A percentile compares a stretch with the other conserved stretches of the same genome.
Conservation (phyloP, 1,140 invertebrate species). For the Drosophila pachea region DNA sequence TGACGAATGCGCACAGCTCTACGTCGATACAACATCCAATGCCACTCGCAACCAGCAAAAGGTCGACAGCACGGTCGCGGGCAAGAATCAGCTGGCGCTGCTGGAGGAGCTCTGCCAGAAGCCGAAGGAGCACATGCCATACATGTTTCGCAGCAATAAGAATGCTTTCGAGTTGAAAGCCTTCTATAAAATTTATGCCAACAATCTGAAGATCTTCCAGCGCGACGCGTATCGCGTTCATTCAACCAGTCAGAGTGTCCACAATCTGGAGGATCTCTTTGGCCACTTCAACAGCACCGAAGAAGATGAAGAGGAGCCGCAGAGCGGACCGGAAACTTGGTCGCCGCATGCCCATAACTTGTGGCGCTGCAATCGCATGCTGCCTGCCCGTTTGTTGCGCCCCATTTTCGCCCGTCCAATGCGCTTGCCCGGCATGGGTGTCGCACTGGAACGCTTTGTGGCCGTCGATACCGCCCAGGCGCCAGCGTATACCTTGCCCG, state of each 20-base stretch:
- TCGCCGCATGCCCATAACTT: constrained; percentile 60
- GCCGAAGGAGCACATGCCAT: constrained; percentile 50
- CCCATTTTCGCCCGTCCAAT: constrained; percentile 83
- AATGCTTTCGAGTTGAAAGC: constrained; percentile 73
- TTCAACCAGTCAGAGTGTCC: constrained; percentile 79
- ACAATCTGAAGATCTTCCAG: constrained; percentile 80
- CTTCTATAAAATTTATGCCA: constrained; percentile 79
- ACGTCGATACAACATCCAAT: constrained; percentile 2
- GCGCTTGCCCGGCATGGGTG: constrained; percentile 79
- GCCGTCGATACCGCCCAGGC: constrained; percentile 84
- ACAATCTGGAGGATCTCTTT: constrained; percentile 77
- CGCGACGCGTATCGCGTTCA: constrained; percentile 80
- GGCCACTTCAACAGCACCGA: constrained; percentile 62
- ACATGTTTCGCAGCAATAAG: constrained; percentile 76
- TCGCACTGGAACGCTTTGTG: constrained; percentile 84
- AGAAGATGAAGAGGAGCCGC: not conserved
- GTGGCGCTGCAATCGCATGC: constrained; percentile 85
- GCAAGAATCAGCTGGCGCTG: constrained; percentile 31
- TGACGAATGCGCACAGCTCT: constrained; percentile 43
- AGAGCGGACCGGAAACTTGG: not conserved
- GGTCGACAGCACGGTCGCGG: not conserved
- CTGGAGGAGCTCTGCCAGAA: constrained; percentile 33
- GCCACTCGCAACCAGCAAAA: constrained; percentile 7
- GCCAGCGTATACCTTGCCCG: constrained; percentile 82
- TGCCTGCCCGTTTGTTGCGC: constrained; percentile 82